Percentiles rank a stretch among this genome's conserved stretches.
phyloP scores from a whole-genome alignment of 1,140 invertebrate species.

The Heliconius hewitsoni region DNA sequence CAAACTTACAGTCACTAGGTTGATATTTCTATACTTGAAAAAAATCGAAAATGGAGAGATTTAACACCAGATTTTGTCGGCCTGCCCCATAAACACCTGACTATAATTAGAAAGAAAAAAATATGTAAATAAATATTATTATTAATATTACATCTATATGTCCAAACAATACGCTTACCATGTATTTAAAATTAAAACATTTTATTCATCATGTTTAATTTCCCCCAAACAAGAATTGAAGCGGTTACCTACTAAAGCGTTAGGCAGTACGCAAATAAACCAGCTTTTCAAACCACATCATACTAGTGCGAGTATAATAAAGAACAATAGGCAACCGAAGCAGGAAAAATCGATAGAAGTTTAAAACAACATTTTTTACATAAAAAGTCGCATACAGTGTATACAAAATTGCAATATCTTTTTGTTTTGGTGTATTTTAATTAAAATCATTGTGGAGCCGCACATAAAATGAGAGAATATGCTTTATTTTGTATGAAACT shows the following conservation, averaged over 20 bases:
- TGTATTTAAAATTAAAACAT: neutral
- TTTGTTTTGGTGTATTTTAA: constrained; percentile 18
- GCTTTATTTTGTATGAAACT: neutral
- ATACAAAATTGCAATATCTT: constrained; percentile 20
- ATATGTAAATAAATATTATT: too few species aligned
- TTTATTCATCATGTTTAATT: neutral
- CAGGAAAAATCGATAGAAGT: constrained; percentile 14
- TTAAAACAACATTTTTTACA: constrained; percentile 13
- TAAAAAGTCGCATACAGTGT: constrained; percentile 9
- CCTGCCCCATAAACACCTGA: too few species aligned
- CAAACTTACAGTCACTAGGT: too few species aligned
- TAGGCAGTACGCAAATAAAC: neutral
- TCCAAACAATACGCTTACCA: too few species aligned
- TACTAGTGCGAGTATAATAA: neutral
- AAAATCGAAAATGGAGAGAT: too few species aligned
- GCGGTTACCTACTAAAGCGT: neutral
- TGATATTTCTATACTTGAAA: too few species aligned
- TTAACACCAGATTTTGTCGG: too few species aligned
- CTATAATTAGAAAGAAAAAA: too few species aligned
- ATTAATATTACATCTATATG: too few species aligned
- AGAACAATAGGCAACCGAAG: constrained; percentile 4
- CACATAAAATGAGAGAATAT: neutral
- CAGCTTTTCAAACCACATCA: neutral
- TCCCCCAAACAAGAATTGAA: neutral
- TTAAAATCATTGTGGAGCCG: constrained; percentile 12